Evolutionary conservation across 2,797 vertebrate species (phyloP).

Genomic region (Garrulus glandarius): DNA sequence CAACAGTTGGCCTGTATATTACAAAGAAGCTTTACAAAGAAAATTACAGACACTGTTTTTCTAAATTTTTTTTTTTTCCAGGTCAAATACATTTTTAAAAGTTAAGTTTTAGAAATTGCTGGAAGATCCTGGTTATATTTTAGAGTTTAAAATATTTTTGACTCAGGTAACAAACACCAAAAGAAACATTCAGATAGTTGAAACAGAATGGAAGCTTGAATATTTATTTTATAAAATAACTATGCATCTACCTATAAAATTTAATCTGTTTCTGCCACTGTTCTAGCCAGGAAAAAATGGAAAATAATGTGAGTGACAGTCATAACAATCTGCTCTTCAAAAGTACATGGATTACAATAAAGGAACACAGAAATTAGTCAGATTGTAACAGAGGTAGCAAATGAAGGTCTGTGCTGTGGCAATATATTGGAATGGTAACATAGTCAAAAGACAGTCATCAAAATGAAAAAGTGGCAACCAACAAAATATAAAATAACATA

Average conservation of each 20-base stretch:
- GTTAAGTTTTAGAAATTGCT: background rate
- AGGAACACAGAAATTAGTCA: background rate
- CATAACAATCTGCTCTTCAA: background rate
- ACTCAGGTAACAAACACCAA: background rate
- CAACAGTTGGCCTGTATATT: background rate
- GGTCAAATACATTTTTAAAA: background rate
- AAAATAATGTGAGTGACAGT: background rate
- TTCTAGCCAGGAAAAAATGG: background rate
- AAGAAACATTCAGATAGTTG: background rate
- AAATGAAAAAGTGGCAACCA: background rate
- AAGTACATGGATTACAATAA: background rate
- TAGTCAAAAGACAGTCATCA: background rate
- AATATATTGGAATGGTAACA: background rate
- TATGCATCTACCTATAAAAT: background rate
- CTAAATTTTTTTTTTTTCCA: background rate
- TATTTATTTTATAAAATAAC: background rate
- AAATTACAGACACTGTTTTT: background rate
- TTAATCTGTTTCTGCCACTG: background rate
- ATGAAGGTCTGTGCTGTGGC: background rate
- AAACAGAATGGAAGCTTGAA: background rate
- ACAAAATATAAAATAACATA: background rate
- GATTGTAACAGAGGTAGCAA: background rate
- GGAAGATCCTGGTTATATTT: background rate
- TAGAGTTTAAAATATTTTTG: background rate
- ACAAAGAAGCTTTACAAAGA: background rate